A percentile compares a stretch with the other conserved stretches of the same genome.
Evolutionary conservation across 2,888 invertebrate genomes (phyloP).

Genomic region (Limnephilus marmoratus): DNA sequence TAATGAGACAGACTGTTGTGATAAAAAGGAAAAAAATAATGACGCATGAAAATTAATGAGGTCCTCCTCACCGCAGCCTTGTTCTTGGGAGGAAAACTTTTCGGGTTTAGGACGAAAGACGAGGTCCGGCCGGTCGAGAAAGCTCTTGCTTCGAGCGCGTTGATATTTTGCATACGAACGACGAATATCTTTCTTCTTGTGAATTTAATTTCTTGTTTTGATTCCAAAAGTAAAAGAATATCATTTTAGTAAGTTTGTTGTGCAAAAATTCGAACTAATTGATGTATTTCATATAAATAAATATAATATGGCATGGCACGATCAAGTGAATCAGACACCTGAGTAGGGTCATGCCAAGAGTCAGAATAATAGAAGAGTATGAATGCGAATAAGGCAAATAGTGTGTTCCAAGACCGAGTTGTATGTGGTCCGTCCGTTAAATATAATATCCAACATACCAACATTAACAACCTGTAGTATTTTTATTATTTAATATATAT

Average conservation of each 20-base stretch:
- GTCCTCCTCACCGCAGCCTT: constrained; percentile 73
- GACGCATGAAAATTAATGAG: constrained; percentile 75
- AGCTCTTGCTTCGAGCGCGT: constrained; percentile 70
- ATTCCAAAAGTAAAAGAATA: not conserved
- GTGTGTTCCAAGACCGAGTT: no score
- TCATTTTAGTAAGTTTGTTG: not conserved
- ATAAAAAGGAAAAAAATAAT: constrained; percentile 79
- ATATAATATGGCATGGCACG: no score
- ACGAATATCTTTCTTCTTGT: not conserved
- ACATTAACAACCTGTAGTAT: no score
- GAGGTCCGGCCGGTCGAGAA: constrained; percentile 71
- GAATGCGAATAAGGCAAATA: no score
- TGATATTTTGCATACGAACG: not conserved
- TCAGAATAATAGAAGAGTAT: no score
- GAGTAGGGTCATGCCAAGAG: no score
- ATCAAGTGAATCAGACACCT: no score
- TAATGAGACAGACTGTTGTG: constrained; percentile 80
- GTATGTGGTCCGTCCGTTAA: no score
- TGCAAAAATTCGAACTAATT: no score
- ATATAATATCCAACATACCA: no score
- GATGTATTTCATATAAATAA: no score
- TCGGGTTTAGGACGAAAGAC: constrained; percentile 72
- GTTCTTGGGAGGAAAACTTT: constrained; percentile 69
- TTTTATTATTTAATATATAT: no score
- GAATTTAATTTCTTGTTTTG: not conserved